Base-by-base conservation (phyloP, 2,888 invertebrate species). In the Rhodophaea formosa region DNA sequence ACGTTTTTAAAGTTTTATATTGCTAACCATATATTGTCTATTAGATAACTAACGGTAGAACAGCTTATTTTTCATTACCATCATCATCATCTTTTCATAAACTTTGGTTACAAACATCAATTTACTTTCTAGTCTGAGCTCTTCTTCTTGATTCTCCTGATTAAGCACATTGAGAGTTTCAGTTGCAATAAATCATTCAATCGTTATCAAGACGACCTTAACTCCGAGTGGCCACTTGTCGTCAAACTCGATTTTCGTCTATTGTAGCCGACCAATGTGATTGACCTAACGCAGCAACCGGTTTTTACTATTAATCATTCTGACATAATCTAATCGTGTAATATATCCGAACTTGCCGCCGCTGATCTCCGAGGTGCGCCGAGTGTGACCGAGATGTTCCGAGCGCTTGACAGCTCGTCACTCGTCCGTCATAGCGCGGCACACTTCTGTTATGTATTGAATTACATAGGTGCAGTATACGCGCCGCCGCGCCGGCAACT, bases 391-490 rank as follows among this genome's bases (percentile, higher is more conserved):
- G 88, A 82, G 67, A 70, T 61, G 65, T 23, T 59, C 86, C 88
- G 88, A 89, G 64, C 74, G 76, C 69, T 67, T 88, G 88, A 89
- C 88, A 89, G 85, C 73, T 79, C 87, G 88, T 89, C 89, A 89
- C 80, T 79, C 82, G 85, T 80, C 83, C 83, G 75, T 86, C 88
- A 86, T 78, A 74, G 66, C 75, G 75, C 82, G 82, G 82, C 85
- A 83, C 84, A 86, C 82, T 85, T 80, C 80, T 76, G 70, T 71
- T 87, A 87, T 84, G 81, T 84, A 84, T 75, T 79, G 70, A 69
- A 75, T 80, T 83, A 85, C 84, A 84, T 84, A 84, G 83, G 82
- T 84, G 82, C 83, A 82, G 79, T 83, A 63, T 67, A 73, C 71
- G 72, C 78, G 76, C 78, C 73, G 79, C 75, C 84, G 84, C 81